Conservation (phyloP, 2,888 invertebrate species). For the Cheiracanthium punctorium region DNA sequence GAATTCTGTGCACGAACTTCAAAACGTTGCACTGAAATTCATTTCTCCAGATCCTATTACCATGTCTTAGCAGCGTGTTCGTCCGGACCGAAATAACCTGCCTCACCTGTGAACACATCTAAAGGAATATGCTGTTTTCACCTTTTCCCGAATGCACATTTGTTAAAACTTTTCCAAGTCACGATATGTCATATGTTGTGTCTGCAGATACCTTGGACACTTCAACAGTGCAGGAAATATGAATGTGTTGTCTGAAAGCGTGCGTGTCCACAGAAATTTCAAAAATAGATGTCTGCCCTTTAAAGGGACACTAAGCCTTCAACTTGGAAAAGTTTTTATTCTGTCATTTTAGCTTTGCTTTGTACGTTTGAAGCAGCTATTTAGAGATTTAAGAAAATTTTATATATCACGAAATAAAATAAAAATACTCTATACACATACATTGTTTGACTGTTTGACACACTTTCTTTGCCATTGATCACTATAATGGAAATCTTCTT, state of each 20-base stretch:
- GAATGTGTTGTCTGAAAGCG: background rate
- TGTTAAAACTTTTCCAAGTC: background rate
- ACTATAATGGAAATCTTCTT: too few species aligned
- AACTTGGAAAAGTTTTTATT: too few species aligned
- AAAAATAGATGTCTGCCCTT: too few species aligned
- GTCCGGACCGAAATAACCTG: background rate
- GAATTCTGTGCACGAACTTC: background rate
- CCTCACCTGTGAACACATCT: background rate
- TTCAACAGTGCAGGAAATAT: background rate
- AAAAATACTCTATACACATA: too few species aligned
- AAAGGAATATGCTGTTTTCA: background rate
- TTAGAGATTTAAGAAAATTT: too few species aligned
- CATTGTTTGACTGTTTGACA: too few species aligned
- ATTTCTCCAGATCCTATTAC: background rate
- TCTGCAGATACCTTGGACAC: background rate
- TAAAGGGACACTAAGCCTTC: too few species aligned
- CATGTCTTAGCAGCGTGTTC: background rate
- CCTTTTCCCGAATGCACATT: background rate
- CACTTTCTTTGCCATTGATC: too few species aligned
- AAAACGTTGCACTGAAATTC: background rate
- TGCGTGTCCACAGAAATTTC: too few species aligned
- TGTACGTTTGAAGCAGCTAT: too few species aligned
- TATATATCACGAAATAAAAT: too few species aligned
- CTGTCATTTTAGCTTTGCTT: too few species aligned
- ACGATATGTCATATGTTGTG: background rate